phyloP scores from a whole-genome alignment of 2,113 vertebrate species.

The Gnathonemus echidnorhynchus region DNA sequence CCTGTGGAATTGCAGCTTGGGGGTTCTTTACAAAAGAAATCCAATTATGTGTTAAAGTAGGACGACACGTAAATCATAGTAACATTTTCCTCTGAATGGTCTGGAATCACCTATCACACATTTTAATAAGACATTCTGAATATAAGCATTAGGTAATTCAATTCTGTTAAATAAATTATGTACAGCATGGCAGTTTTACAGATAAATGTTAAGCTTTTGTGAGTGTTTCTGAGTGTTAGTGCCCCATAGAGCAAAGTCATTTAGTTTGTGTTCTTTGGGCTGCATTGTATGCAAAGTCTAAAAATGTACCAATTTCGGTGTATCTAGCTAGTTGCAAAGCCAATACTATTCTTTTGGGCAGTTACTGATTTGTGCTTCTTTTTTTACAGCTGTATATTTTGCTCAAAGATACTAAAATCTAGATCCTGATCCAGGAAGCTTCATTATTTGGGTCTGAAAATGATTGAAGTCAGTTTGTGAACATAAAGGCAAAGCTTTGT shows the following conservation, averaged over 20 bases:
- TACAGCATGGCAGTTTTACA: neutral
- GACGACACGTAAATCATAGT: neutral
- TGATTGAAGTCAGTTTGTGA: neutral
- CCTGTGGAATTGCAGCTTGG: conserved; percentile 84
- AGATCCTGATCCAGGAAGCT: neutral
- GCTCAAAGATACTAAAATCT: neutral
- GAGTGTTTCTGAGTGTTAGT: neutral
- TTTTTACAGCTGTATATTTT: neutral
- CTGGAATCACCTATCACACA: neutral
- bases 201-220: neutral
- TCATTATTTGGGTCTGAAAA: neutral
- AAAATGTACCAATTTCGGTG: neutral
- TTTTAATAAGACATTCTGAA: neutral
- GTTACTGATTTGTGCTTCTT: neutral
- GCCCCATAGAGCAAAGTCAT: neutral
- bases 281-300: neutral
- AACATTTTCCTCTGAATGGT: neutral
- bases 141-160: neutral
- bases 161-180: neutral
- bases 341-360: neutral
- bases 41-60: neutral
- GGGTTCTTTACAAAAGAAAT: conserved; percentile 65
- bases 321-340: neutral
- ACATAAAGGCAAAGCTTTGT: neutral
- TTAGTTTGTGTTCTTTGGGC: neutral